phyloP scores from a whole-genome alignment of 2,113 vertebrate species.

The Atractosteus spatula region DNA sequence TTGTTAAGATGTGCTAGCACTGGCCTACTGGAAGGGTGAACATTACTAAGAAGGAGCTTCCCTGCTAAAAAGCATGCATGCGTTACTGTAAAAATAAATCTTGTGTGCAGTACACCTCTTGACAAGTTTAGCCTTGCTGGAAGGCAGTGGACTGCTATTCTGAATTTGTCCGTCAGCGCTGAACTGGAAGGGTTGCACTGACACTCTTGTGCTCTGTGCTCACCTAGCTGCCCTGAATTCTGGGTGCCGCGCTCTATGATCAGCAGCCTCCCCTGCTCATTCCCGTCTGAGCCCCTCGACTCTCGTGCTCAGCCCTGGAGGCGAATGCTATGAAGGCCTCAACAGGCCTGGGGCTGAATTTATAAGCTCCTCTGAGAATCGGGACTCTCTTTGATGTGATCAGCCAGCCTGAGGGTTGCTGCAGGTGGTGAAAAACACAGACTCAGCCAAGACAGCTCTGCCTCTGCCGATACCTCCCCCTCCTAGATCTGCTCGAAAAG shows the following conservation, averaged over 20 bases:
- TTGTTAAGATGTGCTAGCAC: too few species aligned
- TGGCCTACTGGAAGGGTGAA: too few species aligned
- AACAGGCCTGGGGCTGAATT: constrained; percentile 49
- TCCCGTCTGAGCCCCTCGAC: constrained; percentile 36
- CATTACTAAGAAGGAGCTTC: too few species aligned
- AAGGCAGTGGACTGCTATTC: too few species aligned
- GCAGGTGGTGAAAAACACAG: constrained; percentile 38
- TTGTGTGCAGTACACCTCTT: too few species aligned
- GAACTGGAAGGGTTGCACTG: constrained; percentile 19
- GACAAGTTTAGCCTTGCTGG: too few species aligned
- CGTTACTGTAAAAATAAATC: too few species aligned
- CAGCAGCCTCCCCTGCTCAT: constrained; percentile 43
- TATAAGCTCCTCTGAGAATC: constrained; percentile 62
- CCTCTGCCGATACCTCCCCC: constrained; percentile 8
- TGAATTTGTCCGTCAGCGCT: too few species aligned
- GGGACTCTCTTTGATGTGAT: constrained; percentile 65
- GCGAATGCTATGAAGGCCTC: constrained; percentile 61
- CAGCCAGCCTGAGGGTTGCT: constrained; percentile 57
- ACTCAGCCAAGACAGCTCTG: constrained; percentile 30
- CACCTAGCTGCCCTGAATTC: constrained; percentile 29
- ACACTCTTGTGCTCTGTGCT: constrained; percentile 19
- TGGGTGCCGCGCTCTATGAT: constrained; percentile 34
- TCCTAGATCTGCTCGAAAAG: background rate
- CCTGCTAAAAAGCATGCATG: too few species aligned
- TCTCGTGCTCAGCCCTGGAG: constrained; percentile 45